These are phyloP conservation scores for Poliocrania exsul DNA, from an alignment of 2,797 vertebrate species.

Conservation along the genomic window DNA sequence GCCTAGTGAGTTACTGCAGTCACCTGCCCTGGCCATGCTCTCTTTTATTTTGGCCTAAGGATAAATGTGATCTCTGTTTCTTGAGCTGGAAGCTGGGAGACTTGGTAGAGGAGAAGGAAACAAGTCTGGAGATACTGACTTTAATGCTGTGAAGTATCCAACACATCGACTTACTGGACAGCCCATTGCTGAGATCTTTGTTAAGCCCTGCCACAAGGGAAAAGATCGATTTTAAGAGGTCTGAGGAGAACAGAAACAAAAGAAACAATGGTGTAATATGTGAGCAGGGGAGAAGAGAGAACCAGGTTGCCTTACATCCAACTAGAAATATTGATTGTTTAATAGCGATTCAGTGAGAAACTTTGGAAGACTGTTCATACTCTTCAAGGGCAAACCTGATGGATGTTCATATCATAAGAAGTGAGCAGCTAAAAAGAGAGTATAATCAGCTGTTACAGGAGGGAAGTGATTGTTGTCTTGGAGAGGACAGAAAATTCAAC, in stretches of 20 bases:
- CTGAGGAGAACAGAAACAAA: not conserved
- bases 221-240: constrained; percentile 2
- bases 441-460: not conserved
- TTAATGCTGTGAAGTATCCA: not conserved
- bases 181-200: not conserved
- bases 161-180: not conserved
- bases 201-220: not conserved
- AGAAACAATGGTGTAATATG: not conserved
- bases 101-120: not conserved
- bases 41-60: not conserved
- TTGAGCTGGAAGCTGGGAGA: not conserved
- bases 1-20: not conserved
- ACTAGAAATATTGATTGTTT: constrained; percentile 11
- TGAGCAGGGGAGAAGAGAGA: not conserved
- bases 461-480: not conserved
- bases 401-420: not conserved
- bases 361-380: not conserved
- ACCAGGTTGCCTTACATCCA: constrained; percentile 2
- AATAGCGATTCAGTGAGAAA: not conserved
- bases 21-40: not conserved
- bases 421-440: not conserved
- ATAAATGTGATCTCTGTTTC: not conserved
- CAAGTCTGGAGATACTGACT: not conserved
- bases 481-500: not conserved
- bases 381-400: not conserved